Conservation (phyloP, 2,797 vertebrate genomes). For the Chelidonichthys spinosus region DNA sequence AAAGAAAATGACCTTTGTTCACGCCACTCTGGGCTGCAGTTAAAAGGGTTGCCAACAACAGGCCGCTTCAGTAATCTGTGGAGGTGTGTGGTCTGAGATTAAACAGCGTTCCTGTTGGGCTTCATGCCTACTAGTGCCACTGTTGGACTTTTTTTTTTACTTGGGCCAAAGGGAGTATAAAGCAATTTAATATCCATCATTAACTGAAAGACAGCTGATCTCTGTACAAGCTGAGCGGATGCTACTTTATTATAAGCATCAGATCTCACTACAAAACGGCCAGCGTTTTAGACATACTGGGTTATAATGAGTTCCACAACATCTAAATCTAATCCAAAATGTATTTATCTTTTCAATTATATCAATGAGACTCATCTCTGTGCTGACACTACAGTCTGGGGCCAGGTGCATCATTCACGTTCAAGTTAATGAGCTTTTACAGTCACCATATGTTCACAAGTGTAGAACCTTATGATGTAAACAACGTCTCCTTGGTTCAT, state of each 20-base stretch:
- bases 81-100: constrained; percentile 63
- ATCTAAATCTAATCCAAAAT: background rate
- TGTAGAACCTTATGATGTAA: background rate
- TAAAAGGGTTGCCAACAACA: constrained; percentile 8
- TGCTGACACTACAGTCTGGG: background rate
- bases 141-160: constrained; percentile 12
- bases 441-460: background rate
- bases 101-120: constrained; percentile 36
- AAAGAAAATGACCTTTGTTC: constrained; percentile 21
- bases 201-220: constrained; percentile 21
- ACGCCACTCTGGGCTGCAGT: background rate
- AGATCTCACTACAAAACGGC: too few species aligned
- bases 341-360: background rate
- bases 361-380: background rate
- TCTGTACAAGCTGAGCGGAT: background rate
- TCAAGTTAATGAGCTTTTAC: background rate
- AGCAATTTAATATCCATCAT: constrained; percentile 22
- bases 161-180: constrained; percentile 18
- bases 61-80: constrained; percentile 27
- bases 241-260: background rate
- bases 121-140: constrained; percentile 24
- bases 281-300: background rate
- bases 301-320: background rate
- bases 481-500: background rate
- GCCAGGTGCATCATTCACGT: background rate